phyloP scores from a whole-genome alignment of 2,888 invertebrate genomes.

The Lysandra coridon region DNA sequence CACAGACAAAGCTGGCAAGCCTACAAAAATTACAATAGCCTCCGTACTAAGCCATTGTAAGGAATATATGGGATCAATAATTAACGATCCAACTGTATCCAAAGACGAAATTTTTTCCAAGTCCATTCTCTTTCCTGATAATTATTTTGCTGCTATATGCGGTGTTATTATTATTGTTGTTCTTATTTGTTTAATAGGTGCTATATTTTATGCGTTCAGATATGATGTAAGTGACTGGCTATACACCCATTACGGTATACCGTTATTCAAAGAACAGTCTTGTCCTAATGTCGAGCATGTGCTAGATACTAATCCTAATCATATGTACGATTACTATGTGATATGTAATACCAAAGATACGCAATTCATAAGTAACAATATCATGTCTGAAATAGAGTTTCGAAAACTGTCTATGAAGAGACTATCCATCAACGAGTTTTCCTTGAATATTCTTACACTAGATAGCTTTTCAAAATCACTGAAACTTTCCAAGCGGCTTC shows the following conservation, averaged over 20 bases:
- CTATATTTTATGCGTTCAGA: conserved; percentile 87
- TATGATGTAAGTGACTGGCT: conserved; percentile 90
- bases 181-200: conserved; percentile 84
- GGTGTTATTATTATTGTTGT: conserved; percentile 85
- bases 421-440: conserved; percentile 84
- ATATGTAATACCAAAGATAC: conserved; percentile 92
- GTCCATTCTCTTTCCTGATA: conserved; percentile 83
- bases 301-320: conserved; percentile 84
- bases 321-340: conserved; percentile 92
- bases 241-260: conserved; percentile 88
- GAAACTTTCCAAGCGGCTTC: conserved; percentile 75
- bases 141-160: conserved; percentile 87
- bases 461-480: conserved; percentile 73
- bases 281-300: conserved; percentile 80
- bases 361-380: conserved; percentile 84
- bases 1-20: conserved; percentile 78
- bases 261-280: conserved; percentile 88
- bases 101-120: conserved; percentile 79
- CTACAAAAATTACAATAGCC: conserved; percentile 76
- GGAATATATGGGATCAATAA: conserved; percentile 79
- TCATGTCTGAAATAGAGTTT: conserved; percentile 85
- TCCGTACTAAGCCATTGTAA: conserved; percentile 82
- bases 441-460: conserved; percentile 81
- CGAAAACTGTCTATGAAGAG: conserved; percentile 87
- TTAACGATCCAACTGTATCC: conserved; percentile 68